phyloP scores from a whole-genome alignment of 2,888 invertebrate genomes.

The Rhorus exstirpatorius region DNA sequence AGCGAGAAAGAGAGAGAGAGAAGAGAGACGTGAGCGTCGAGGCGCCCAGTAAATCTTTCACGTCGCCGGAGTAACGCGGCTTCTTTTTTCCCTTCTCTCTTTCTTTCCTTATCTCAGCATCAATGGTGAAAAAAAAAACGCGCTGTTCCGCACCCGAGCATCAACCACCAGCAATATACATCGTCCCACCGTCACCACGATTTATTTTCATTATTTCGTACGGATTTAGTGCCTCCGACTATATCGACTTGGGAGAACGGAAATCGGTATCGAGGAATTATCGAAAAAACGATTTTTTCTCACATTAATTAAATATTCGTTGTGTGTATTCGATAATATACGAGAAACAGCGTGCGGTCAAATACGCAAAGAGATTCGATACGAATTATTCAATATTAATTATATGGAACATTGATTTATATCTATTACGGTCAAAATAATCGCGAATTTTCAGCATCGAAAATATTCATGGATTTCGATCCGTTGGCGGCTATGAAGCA shows the following conservation, averaged over 20 bases:
- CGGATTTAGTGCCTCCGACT: slow-evolving; percentile 76
- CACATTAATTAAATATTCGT: slow-evolving; percentile 62
- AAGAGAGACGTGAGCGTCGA: slow-evolving; percentile 73
- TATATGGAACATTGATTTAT: slow-evolving; percentile 43
- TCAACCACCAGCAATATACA: slow-evolving; percentile 69
- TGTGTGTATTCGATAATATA: slow-evolving; percentile 13
- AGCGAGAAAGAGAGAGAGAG: no score
- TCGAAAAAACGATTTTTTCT: slow-evolving; percentile 32
- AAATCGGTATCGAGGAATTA: slow-evolving; percentile 31
- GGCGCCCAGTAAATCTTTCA: slow-evolving; percentile 80
- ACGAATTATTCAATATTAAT: slow-evolving; percentile 51
- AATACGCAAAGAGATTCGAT: neutral
- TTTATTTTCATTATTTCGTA: slow-evolving; percentile 80
- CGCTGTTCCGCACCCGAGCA: slow-evolving; percentile 46
- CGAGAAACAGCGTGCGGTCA: slow-evolving; percentile 20
- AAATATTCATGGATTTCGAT: slow-evolving; percentile 44
- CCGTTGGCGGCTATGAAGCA: slow-evolving; percentile 5
- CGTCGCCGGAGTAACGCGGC: slow-evolving; percentile 63
- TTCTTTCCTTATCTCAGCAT: slow-evolving; percentile 69
- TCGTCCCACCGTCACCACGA: slow-evolving; percentile 68
- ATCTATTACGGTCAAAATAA: slow-evolving; percentile 25
- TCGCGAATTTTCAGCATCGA: slow-evolving; percentile 69
- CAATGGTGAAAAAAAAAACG: slow-evolving; percentile 50
- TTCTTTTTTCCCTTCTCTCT: slow-evolving; percentile 67
- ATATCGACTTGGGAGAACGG: slow-evolving; percentile 75